Percentiles rank a stretch among this genome's conserved stretches.
Conservation (phyloP, 1,140 invertebrate species). For the Papilio helenus region DNA sequence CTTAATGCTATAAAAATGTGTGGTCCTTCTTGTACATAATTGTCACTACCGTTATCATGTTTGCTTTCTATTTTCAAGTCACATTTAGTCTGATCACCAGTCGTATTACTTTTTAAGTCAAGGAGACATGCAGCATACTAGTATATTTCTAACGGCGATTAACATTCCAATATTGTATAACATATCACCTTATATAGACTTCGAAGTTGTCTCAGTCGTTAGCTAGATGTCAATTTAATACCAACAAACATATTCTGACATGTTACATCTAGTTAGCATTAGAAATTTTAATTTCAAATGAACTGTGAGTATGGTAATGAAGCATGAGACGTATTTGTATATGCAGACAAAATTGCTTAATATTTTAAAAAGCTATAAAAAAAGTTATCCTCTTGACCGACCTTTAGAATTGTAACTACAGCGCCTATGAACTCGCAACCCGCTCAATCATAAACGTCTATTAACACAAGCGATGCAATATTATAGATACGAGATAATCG, state of each 20-base stretch:
- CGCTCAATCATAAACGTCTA: constrained; percentile 33
- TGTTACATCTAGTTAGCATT: constrained; percentile 33
- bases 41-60: not conserved
- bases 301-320: not conserved
- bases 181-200: constrained; percentile 32
- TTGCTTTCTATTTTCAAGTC: constrained; percentile 21
- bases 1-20: not conserved
- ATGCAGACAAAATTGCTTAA: not conserved
- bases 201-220: constrained; percentile 28
- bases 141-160: constrained; percentile 30
- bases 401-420: not conserved
- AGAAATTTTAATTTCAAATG: constrained; percentile 37
- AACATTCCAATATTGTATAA: constrained; percentile 35
- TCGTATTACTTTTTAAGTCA: constrained; percentile 19
- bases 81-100: constrained; percentile 23
- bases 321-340: not conserved
- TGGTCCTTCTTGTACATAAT: not conserved
- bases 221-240: constrained; percentile 36
- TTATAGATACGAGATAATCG: constrained; percentile 46
- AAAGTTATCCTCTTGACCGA: constrained; percentile 4
- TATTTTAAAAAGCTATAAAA: not conserved
- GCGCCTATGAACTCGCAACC: not conserved
- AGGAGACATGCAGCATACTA: constrained; percentile 8
- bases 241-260: constrained; percentile 37
- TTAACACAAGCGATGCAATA: constrained; percentile 32